Conservation (phyloP, 1,140 invertebrate genomes). For the Lithobius niger region DNA sequence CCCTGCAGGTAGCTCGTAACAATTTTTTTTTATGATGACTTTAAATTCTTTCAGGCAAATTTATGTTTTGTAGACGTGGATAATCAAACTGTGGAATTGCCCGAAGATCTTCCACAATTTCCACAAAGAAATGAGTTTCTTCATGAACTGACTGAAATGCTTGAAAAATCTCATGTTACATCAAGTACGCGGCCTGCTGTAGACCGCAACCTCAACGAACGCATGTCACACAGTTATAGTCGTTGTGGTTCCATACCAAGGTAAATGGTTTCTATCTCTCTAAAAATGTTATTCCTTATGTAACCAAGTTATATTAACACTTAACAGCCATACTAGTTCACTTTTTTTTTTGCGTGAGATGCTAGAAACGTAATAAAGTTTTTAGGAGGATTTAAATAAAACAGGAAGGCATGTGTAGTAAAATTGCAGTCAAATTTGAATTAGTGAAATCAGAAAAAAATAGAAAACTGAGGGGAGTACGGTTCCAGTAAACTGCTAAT, state of each 20-base stretch:
- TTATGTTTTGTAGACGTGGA: conserved; percentile 95
- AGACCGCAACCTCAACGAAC: conserved; percentile 15
- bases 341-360: too few relatives aligned
- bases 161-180: conserved; percentile 44
- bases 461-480: too few relatives aligned
- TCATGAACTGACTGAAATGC: conserved; percentile 62
- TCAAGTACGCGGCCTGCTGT: neutral
- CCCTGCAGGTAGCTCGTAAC: too few relatives aligned
- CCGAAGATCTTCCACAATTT: conserved; percentile 88
- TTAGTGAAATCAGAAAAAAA: too few relatives aligned
- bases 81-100: conserved; percentile 74
- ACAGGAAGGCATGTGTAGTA: too few relatives aligned
- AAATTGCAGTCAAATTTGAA: too few relatives aligned
- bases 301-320: too few relatives aligned
- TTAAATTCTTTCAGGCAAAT: conserved; percentile 51
- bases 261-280: neutral
- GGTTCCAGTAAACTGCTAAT: too few relatives aligned
- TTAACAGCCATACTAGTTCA: too few relatives aligned
- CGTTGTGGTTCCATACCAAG: conserved; percentile 4
- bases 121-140: conserved; percentile 77
- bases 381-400: too few relatives aligned
- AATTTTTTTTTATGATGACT: too few relatives aligned
- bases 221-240: conserved; percentile 11
- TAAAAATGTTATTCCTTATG: neutral
- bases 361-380: too few relatives aligned